Percentiles rank a stretch among this genome's conserved stretches.
Conservation (phyloP, 2,797 vertebrate genomes). For the Neopelma chrysocephalum region DNA sequence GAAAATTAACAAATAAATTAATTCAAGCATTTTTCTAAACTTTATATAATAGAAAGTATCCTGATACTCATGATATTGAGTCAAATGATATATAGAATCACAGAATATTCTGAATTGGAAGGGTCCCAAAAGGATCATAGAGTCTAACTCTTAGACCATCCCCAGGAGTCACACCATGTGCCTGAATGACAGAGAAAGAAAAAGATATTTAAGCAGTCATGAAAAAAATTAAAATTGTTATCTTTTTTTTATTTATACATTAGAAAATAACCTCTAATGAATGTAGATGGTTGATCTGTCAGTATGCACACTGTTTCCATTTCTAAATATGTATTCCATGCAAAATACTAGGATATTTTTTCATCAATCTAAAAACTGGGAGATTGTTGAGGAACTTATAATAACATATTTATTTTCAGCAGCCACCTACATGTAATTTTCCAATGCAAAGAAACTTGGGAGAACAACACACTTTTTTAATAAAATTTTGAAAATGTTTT, state of each 20-base stretch:
- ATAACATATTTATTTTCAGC: background rate
- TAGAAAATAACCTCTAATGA: background rate
- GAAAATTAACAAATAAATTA: background rate
- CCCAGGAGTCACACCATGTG: background rate
- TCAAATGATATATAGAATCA: background rate
- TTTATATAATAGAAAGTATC: background rate
- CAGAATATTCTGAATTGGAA: background rate
- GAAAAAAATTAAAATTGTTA: background rate
- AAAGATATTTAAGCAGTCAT: background rate
- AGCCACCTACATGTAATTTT: background rate
- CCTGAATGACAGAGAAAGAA: background rate
- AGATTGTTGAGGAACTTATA: background rate
- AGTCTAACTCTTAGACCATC: background rate
- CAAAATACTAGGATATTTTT: background rate
- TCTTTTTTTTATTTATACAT: background rate
- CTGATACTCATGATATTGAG: background rate
- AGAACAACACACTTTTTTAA: background rate
- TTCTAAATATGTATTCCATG: background rate
- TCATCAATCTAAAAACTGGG: background rate
- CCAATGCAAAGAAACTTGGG: background rate
- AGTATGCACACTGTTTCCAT: background rate
- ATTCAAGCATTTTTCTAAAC: background rate
- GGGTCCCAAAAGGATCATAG: background rate
- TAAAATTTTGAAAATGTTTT: background rate
- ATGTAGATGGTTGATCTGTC: background rate